These are phyloP conservation scores for Aldrovandia affinis DNA, from an alignment of 2,797 vertebrate genomes.

Conservation along the genomic window DNA sequence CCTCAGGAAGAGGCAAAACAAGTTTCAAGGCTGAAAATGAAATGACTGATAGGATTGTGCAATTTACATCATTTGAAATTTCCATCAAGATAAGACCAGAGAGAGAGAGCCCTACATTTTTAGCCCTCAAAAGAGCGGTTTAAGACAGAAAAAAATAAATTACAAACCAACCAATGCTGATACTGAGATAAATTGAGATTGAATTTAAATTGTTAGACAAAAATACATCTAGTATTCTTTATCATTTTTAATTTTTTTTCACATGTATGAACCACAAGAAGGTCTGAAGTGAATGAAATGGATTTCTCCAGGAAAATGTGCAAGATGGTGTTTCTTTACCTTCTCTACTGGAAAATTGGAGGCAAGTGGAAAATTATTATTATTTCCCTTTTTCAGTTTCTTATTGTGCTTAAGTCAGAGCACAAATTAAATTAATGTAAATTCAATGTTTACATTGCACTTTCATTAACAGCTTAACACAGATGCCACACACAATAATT, in stretches of 20 bases:
- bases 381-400: not conserved
- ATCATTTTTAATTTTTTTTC: constrained; percentile 12
- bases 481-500: not conserved
- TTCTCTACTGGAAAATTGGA: constrained; percentile 46
- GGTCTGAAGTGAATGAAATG: constrained; percentile 58
- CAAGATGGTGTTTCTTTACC: constrained; percentile 49
- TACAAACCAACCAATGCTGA: too few species aligned
- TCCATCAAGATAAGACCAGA: not conserved
- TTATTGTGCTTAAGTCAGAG: not conserved
- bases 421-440: not conserved
- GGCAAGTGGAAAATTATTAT: constrained; percentile 58
- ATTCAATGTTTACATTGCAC: not conserved
- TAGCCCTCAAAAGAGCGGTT: too few species aligned
- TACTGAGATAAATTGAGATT: not conserved
- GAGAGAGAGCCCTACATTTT: too few species aligned
- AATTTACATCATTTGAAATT: constrained; percentile 7
- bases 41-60: constrained; percentile 40
- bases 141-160: not conserved
- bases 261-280: constrained; percentile 37
- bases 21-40: constrained; percentile 30
- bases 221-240: not conserved
- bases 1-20: constrained; percentile 50
- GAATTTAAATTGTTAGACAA: not conserved
- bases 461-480: not conserved
- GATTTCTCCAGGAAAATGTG: constrained; percentile 42